Conservation (phyloP, 2,888 invertebrate species). For the Panopea generosa region DNA sequence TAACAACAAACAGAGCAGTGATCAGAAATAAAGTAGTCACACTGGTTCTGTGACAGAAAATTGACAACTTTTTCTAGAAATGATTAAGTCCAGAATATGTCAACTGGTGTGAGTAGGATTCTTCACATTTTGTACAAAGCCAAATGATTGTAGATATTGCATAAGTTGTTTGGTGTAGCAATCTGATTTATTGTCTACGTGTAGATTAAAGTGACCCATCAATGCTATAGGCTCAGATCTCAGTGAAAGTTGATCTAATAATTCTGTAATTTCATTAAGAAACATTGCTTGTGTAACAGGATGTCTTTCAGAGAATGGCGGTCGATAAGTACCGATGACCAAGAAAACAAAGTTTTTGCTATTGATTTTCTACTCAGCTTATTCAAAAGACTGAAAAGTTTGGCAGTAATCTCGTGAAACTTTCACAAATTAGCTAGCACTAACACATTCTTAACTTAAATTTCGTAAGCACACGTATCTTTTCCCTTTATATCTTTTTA, state of each 20-base stretch:
- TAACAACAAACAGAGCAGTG: conserved; percentile 17
- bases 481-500: too few species aligned
- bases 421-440: too few species aligned
- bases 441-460: too few species aligned
- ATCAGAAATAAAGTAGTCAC: conserved; percentile 19
- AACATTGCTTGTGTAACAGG: conserved; percentile 33
- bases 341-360: conserved; percentile 15
- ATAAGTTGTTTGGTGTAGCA: conserved; percentile 36
- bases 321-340: conserved; percentile 34
- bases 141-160: conserved; percentile 34
- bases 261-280: conserved; percentile 31
- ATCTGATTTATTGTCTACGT: conserved; percentile 31
- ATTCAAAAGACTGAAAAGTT: conserved; percentile 1
- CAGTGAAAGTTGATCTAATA: conserved; percentile 18
- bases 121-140: conserved; percentile 26
- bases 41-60: conserved; percentile 12
- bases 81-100: conserved; percentile 20
- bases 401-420: conserved; percentile 7
- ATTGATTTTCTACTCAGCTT: conserved; percentile 8
- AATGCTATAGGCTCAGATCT: conserved; percentile 14
- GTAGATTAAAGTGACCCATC: conserved; percentile 22
- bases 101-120: conserved; percentile 15
- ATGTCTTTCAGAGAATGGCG: conserved; percentile 32
- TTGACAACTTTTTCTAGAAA: conserved; percentile 16
- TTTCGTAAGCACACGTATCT: too few species aligned